Percentiles rank a stretch among this genome's conserved stretches.
These are phyloP conservation scores for Chelon auratus DNA, from an alignment of 2,797 vertebrate species.

Conservation along the genomic window DNA sequence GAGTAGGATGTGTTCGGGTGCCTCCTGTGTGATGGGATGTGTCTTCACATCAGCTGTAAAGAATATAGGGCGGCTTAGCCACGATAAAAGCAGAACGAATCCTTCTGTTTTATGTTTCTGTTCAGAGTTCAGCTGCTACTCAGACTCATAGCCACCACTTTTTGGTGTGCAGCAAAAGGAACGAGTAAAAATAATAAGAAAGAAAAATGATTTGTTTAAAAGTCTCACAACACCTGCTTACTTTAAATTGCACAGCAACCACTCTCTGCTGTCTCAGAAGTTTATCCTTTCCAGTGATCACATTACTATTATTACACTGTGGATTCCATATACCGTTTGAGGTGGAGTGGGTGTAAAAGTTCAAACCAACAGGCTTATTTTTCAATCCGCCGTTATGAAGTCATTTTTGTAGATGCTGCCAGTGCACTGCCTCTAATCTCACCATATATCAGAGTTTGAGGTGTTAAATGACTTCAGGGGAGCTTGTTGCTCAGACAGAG, in stretches of 20 bases:
- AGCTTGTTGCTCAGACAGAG: constrained; percentile 7
- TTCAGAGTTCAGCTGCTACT: neutral
- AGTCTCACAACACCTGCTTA: neutral
- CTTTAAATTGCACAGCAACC: constrained; percentile 3
- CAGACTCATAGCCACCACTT: neutral
- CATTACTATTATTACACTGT: constrained; percentile 16
- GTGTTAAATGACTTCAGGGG: constrained; percentile 30
- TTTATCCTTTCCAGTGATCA: constrained; percentile 4
- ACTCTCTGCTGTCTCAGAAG: neutral
- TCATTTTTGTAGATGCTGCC: constrained; percentile 29
- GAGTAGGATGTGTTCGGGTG: constrained; percentile 68
- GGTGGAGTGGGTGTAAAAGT: constrained; percentile 31
- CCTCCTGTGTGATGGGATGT: constrained; percentile 64
- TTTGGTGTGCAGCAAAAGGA: neutral
- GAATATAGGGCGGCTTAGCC: constrained; percentile 16
- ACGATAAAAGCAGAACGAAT: neutral
- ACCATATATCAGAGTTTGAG: constrained; percentile 35
- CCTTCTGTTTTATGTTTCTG: neutral
- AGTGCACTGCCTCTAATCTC: constrained; percentile 19
- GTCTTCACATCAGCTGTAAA: constrained; percentile 67
- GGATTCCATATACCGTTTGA: constrained; percentile 8
- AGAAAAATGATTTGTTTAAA: neutral
- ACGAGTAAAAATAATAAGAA: neutral
- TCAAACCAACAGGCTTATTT: constrained; percentile 33
- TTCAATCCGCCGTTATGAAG: constrained; percentile 41